phyloP scores from a whole-genome alignment of 2,888 invertebrate genomes.

The Xanthia icteritia region DNA sequence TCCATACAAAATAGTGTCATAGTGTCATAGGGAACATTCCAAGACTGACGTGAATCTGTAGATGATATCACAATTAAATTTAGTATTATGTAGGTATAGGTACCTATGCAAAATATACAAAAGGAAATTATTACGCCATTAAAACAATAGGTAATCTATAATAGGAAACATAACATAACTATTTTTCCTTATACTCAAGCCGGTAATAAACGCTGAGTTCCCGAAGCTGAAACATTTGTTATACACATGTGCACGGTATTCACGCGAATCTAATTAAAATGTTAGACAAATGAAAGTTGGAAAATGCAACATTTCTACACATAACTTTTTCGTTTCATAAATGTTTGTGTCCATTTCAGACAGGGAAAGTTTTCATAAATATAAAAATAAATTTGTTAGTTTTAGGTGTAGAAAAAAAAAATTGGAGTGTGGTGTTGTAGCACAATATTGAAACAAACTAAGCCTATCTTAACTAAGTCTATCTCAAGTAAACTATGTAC shows the following conservation, averaged over 20 bases:
- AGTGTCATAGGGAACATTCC: not conserved
- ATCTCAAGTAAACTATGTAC: not conserved
- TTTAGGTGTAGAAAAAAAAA: not conserved
- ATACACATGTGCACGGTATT: not conserved
- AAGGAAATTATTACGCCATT: slow-evolving; percentile 18
- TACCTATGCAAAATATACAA: not conserved
- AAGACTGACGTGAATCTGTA: not conserved
- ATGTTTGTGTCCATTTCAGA: not conserved
- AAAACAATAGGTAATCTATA: slow-evolving; percentile 1
- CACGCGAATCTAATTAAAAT: slow-evolving; percentile 1
- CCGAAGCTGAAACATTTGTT: slow-evolving; percentile 2
- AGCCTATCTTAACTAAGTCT: not conserved
- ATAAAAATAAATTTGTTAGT: not conserved
- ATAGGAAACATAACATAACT: slow-evolving; percentile 14
- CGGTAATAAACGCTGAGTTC: not conserved
- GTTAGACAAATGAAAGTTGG: not conserved
- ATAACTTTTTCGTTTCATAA: not conserved
- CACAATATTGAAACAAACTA: not conserved
- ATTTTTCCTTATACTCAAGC: slow-evolving; percentile 38
- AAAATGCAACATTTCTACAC: not conserved
- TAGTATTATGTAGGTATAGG: not conserved
- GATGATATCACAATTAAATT: not conserved
- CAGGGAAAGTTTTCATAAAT: not conserved
- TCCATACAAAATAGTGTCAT: not conserved
- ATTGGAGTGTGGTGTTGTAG: not conserved